These are phyloP conservation scores for Synaphobranchus kaupii DNA, from an alignment of 2,797 vertebrate genomes.

Conservation along the genomic window DNA sequence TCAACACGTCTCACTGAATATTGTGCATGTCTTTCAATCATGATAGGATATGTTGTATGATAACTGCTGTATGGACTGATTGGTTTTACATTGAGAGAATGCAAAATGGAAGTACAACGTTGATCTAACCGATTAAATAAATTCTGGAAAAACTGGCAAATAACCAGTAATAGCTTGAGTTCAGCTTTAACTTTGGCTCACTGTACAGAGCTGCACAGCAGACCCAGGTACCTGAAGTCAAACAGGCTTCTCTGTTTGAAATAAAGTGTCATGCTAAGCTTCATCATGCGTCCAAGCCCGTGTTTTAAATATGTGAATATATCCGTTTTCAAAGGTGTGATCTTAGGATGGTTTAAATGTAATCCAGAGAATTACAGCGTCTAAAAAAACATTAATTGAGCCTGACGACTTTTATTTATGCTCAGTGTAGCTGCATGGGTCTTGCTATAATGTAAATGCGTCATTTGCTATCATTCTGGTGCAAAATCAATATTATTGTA, in stretches of 20 bases:
- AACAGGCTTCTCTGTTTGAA: neutral
- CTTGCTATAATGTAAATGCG: no score
- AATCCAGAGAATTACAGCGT: neutral
- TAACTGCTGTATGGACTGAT: neutral
- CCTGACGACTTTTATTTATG: no score
- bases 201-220: neutral
- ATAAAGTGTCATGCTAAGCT: slow-evolving; percentile 7
- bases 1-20: neutral
- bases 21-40: neutral
- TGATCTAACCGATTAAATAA: neutral
- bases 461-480: no score
- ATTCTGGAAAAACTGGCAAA: neutral
- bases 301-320: neutral
- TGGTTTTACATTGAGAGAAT: neutral
- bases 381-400: neutral
- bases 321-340: neutral
- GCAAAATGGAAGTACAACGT: neutral
- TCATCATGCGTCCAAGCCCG: neutral
- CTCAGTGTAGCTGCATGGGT: no score
- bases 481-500: no score
- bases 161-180: neutral
- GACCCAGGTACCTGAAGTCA: neutral
- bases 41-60: neutral
- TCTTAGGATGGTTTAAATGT: neutral
- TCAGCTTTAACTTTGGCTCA: slow-evolving; percentile 12